Evolutionary conservation across 2,113 vertebrate species (phyloP).

Genomic region (Rhinichthys klamathensis): DNA sequence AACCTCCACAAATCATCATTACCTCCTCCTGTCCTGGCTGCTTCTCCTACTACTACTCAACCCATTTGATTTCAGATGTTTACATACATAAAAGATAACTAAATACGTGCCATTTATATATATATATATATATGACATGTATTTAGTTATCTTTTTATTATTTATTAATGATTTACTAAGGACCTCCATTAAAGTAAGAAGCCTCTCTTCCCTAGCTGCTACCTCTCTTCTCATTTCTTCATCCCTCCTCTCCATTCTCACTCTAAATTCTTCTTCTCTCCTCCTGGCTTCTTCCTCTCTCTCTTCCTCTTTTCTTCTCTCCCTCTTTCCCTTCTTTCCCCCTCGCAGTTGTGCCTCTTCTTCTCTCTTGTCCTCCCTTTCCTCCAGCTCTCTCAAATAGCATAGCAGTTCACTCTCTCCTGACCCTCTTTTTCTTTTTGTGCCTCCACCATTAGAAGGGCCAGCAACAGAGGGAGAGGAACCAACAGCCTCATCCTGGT

Average conservation of each 20-base stretch:
- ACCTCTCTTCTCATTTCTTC: not conserved
- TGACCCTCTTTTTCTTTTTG: not conserved
- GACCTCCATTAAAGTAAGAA: not conserved
- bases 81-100: too few species aligned
- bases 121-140: too few species aligned
- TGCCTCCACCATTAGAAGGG: not conserved
- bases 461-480: not conserved
- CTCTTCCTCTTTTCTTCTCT: not conserved
- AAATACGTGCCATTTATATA: too few species aligned
- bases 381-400: not conserved
- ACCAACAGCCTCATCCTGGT: not conserved
- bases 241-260: not conserved
- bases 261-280: not conserved
- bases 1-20: too few species aligned
- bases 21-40: too few species aligned
- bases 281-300: not conserved
- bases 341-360: not conserved
- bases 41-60: too few species aligned
- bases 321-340: not conserved
- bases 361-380: not conserved
- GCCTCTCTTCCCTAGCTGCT: not conserved
- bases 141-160: not conserved
- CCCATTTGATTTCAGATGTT: too few species aligned
- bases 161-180: not conserved
- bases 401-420: not conserved